Evolutionary conservation across 2,888 invertebrate species (phyloP).

Genomic region (Fragum fragum): DNA sequence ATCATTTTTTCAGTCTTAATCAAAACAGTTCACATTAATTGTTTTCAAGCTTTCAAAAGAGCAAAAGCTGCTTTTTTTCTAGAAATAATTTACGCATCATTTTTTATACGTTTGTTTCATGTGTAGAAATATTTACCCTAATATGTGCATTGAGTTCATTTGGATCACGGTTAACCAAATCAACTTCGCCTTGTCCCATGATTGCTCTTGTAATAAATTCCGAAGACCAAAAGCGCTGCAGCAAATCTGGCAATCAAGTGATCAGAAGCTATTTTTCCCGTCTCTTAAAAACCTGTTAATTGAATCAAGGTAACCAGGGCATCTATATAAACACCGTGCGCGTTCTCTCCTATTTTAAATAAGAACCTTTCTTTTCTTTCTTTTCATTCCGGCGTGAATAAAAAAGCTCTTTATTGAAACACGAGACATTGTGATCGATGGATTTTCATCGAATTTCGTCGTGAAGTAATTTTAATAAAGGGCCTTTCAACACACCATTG

Average conservation of each 20-base stretch:
- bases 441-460: constrained; percentile 15
- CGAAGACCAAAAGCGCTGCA: background rate
- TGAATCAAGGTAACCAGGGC: constrained; percentile 11
- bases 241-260: constrained; percentile 1
- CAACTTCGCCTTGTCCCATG: constrained; percentile 14
- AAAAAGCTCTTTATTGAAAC: constrained; percentile 16
- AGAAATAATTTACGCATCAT: too few relatives aligned
- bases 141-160: constrained; percentile 53
- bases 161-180: constrained; percentile 53
- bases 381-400: constrained; percentile 16
- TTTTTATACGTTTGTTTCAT: too few relatives aligned
- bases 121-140: constrained; percentile 38
- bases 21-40: too few relatives aligned
- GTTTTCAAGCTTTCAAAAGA: too few relatives aligned
- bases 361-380: constrained; percentile 24
- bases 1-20: too few relatives aligned
- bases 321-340: background rate
- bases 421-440: constrained; percentile 25
- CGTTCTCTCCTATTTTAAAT: constrained; percentile 21
- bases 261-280: background rate
- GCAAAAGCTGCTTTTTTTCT: too few relatives aligned
- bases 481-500: constrained; percentile 1
- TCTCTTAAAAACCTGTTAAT: constrained; percentile 13
- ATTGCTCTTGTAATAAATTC: background rate
- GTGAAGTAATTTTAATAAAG: constrained; percentile 12